A percentile compares a stretch with the other conserved stretches of the same genome.
Evolutionary conservation across 2,113 vertebrate genomes (phyloP).

Genomic region (Nothoprocta pentlandii): DNA sequence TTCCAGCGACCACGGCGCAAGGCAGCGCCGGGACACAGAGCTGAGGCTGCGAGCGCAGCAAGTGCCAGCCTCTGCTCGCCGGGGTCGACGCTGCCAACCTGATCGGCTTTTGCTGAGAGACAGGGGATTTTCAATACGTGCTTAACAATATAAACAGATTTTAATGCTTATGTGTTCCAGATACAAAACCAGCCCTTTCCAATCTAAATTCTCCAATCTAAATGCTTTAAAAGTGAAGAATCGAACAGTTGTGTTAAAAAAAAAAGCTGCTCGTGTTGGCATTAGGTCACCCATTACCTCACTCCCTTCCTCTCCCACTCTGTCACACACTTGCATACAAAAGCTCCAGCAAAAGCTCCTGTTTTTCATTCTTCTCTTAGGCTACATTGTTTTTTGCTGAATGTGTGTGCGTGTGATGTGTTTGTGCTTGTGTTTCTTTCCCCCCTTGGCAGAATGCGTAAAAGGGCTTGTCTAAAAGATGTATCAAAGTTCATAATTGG

Average conservation of each 20-base stretch:
- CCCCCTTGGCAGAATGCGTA: rapidly evolving
- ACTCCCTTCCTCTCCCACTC: background rate
- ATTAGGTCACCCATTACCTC: background rate
- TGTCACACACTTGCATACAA: conserved; percentile 2
- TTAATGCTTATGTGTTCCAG: background rate
- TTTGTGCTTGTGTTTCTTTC: background rate
- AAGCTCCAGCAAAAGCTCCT: background rate
- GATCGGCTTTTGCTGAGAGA: conserved; percentile 19
- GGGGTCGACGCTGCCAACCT: conserved; percentile 34
- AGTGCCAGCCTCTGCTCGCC: conserved; percentile 25
- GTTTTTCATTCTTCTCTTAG: background rate
- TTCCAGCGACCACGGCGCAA: background rate
- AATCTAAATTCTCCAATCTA: background rate
- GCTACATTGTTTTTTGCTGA: background rate
- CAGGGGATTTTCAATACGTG: conserved; percentile 16
- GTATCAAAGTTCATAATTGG: background rate
- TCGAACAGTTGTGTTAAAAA: background rate
- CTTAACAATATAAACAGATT: conserved; percentile 31
- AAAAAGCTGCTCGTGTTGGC: background rate
- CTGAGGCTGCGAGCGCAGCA: background rate
- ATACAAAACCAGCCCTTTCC: background rate
- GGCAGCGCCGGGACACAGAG: background rate
- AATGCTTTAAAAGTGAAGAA: background rate
- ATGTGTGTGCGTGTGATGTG: rapidly evolving
- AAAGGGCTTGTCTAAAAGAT: background rate